Conservation (phyloP, 2,797 vertebrate genomes). For the Gila robusta region DNA sequence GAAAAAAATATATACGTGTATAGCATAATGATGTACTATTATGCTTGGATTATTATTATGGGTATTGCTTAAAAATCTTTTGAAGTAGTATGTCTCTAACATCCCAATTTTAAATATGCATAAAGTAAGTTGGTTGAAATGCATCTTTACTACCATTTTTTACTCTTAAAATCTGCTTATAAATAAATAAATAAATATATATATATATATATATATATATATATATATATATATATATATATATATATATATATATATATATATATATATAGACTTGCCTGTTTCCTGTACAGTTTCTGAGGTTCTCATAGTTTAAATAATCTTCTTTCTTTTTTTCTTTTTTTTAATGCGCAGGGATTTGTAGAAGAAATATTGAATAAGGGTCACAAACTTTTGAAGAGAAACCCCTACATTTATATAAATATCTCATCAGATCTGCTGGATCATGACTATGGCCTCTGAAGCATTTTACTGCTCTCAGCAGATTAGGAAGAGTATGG, state of each 20-base stretch:
- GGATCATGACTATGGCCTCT: conserved; percentile 22
- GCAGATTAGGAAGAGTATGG: conserved; percentile 71
- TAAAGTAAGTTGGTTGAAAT: neutral
- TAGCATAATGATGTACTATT: neutral
- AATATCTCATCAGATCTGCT: conserved; percentile 17
- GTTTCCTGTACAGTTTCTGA: neutral
- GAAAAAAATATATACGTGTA: neutral
- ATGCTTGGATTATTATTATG: neutral
- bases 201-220: neutral
- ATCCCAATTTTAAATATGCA: neutral
- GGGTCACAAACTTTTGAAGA: neutral
- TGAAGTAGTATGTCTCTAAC: neutral
- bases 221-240: neutral
- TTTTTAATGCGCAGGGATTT: neutral
- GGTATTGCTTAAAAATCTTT: neutral
- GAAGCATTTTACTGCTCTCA: conserved; percentile 67
- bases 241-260: neutral
- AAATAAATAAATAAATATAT: too few species aligned
- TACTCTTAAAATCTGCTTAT: neutral
- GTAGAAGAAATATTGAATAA: neutral
- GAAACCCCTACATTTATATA: neutral
- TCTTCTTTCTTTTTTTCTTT: neutral
- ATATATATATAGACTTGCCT: neutral
- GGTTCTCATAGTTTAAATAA: neutral
- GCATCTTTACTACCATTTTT: neutral